Evolutionary conservation across 2,888 invertebrate genomes (phyloP).

Genomic region (Blastobasis adustella): DNA sequence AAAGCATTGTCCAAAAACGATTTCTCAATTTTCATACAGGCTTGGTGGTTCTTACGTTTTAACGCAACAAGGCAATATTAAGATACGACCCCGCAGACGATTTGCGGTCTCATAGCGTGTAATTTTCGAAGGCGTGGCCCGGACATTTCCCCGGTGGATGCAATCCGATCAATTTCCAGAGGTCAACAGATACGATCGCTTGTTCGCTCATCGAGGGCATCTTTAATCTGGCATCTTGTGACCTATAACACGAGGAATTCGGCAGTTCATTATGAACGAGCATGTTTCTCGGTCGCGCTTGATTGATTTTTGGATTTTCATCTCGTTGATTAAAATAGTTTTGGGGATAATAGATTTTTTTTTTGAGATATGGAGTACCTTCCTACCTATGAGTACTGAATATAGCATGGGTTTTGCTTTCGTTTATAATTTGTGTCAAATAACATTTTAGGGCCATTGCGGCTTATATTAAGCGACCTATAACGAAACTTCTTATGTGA

Average conservation of each 20-base stretch:
- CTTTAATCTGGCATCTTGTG: conserved; percentile 45
- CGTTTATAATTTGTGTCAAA: too few relatives aligned
- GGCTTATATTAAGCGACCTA: too few relatives aligned
- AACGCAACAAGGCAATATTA: conserved; percentile 6
- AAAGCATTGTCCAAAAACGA: background rate
- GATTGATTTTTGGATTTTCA: too few relatives aligned
- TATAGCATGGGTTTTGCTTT: too few relatives aligned
- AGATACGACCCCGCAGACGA: conserved; percentile 3
- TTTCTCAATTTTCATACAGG: background rate
- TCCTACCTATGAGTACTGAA: too few relatives aligned
- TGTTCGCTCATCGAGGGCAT: conserved; percentile 43
- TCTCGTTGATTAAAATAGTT: too few relatives aligned
- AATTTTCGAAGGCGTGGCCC: conserved; percentile 47
- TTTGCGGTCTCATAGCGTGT: conserved; percentile 19
- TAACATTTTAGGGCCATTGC: too few relatives aligned
- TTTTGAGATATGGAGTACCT: too few relatives aligned
- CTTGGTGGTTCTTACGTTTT: conserved; percentile 2
- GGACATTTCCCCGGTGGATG: conserved; percentile 27
- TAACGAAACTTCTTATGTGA: too few relatives aligned
- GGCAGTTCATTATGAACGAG: conserved; percentile 36
- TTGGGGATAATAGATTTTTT: too few relatives aligned
- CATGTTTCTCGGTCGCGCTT: too few relatives aligned
- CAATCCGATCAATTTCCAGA: conserved; percentile 51
- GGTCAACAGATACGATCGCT: conserved; percentile 44
- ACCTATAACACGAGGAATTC: conserved; percentile 39